Base-by-base conservation (phyloP, 2,888 invertebrate genomes). In the Gandaritis pyraliata region DNA sequence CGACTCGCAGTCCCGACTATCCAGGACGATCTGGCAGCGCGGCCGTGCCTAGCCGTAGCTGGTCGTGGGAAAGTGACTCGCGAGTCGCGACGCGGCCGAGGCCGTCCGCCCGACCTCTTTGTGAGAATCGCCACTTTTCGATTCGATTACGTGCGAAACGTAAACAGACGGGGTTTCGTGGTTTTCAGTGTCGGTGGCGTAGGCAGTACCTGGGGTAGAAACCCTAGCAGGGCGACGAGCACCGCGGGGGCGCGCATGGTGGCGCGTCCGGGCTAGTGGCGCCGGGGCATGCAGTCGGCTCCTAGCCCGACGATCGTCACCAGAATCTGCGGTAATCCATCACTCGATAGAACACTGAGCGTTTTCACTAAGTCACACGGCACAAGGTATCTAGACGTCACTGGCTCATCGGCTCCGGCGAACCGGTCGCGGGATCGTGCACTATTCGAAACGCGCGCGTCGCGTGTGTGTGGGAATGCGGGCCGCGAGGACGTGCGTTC, bases 191-290 rank as follows among this genome's bases (percentile, higher is more conserved):
- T 83, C 83, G 76, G 77, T 83, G 76, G 81, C 84, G 75, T 81
- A 83, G 75, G 61, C 56, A 54, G 87, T 90, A 92, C 92, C 92
- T 92, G 92, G 88, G 92, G 92, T 76, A 92, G 90, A 87, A 92
- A 90, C 91, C 91, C 92, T 90, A 91, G 85, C 86, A 92, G 92
- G 92, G 92, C 92, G 82, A 92, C 74, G 82, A 92, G 87, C 90
- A 92, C 86, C 88, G 91, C 87, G 80, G 88, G 87, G 90, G 87
- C 90, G 92, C 92, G 91, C 92, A 92, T 92, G 81, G 81, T 90
- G 91, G 87, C 91, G 90, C 90, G 87, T 79, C 89, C 90, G 85
- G 79, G 81, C 88, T 83, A 86, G 85, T 90, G 89, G 91, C 90
- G 91, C 91, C 90, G 87, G 92, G 83, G 88, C 89, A 90, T 88